Evolutionary conservation across 2,888 invertebrate species (phyloP).

Genomic region (Spicauda simplicius): DNA sequence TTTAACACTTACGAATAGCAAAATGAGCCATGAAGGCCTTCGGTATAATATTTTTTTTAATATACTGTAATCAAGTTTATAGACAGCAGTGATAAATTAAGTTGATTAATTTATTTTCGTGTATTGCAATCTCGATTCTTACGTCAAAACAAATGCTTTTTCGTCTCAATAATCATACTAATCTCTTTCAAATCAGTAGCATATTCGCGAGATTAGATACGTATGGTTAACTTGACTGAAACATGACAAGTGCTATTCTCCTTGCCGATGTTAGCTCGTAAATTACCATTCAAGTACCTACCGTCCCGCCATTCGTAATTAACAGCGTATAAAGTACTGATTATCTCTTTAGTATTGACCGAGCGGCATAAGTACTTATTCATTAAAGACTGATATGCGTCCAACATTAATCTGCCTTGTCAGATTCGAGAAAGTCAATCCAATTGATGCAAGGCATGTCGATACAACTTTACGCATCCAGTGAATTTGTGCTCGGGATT

Average conservation of each 20-base stretch:
- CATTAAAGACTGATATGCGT: constrained; percentile 28
- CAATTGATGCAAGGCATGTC: constrained; percentile 27
- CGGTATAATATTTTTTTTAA: too few species aligned
- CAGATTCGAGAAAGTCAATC: constrained; percentile 35
- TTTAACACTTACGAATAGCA: too few species aligned
- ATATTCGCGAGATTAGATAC: too few species aligned
- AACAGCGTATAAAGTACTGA: constrained; percentile 22
- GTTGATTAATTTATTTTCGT: too few species aligned
- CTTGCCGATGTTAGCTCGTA: constrained; percentile 14
- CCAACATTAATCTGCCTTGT: constrained; percentile 31
- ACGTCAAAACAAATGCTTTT: too few species aligned
- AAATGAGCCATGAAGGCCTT: too few species aligned
- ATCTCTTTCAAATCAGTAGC: too few species aligned
- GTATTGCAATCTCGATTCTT: too few species aligned
- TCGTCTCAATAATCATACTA: too few species aligned
- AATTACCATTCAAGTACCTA: constrained; percentile 7
- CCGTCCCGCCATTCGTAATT: constrained; percentile 8
- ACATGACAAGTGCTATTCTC: background rate
- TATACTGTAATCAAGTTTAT: too few species aligned
- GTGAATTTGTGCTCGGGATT: constrained; percentile 41
- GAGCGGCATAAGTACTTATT: constrained; percentile 34
- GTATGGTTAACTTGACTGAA: background rate
- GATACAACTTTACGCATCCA: constrained; percentile 31
- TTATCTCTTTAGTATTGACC: constrained; percentile 18
- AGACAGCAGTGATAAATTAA: too few species aligned